Conservation (phyloP, 2,888 invertebrate species). For the Drosophila sordidula region DNA sequence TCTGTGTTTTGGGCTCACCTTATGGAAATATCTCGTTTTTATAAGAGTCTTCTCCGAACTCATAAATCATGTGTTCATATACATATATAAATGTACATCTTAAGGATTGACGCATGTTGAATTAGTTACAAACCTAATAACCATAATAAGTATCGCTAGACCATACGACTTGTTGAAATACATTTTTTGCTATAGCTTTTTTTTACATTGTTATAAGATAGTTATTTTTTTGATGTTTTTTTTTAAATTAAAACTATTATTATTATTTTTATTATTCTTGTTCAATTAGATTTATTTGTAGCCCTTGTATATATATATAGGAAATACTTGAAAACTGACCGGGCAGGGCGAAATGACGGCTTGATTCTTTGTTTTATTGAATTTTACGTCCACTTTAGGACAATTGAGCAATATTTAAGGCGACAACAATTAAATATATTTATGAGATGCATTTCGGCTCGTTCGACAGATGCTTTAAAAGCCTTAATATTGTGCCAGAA, state of each 20-base stretch:
- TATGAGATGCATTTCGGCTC: slow-evolving; percentile 10
- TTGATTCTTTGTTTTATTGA: not conserved
- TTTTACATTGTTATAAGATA: too few relatives aligned
- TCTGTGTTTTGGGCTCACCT: not conserved
- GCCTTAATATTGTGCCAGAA: slow-evolving; percentile 58
- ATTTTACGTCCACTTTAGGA: slow-evolving; percentile 11
- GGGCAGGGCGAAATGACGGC: too few relatives aligned
- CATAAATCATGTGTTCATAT: not conserved
- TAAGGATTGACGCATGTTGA: not conserved
- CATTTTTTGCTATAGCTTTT: too few relatives aligned
- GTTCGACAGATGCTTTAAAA: slow-evolving; percentile 41
- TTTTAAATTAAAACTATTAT: too few relatives aligned
- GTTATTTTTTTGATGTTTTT: too few relatives aligned
- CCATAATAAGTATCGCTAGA: too few relatives aligned
- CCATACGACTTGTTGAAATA: too few relatives aligned
- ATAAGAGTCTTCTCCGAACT: not conserved
- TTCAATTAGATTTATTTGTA: not conserved
- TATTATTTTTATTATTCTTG: not conserved
- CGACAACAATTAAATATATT: slow-evolving; percentile 38
- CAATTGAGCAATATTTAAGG: slow-evolving; percentile 14
- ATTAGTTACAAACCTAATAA: too few relatives aligned
- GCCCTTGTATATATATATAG: not conserved
- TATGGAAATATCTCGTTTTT: not conserved
- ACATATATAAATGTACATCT: too few relatives aligned
- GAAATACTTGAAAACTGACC: not conserved